Percentiles rank a stretch among this genome's conserved stretches.
phyloP scores from a whole-genome alignment of 2,113 vertebrate genomes.

The Syngnathus scovelli region DNA sequence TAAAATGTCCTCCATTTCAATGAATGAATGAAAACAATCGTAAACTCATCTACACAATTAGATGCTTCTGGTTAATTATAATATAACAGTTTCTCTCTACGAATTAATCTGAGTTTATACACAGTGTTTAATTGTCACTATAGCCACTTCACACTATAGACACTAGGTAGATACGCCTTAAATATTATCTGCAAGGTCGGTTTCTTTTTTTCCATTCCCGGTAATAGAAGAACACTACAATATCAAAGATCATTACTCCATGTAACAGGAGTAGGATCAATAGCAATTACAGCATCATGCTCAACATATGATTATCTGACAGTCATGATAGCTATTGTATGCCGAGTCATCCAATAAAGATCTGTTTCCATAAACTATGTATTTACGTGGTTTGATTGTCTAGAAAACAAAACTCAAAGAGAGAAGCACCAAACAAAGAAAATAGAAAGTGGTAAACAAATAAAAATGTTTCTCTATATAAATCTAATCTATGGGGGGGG shows the following conservation, averaged over 20 bases:
- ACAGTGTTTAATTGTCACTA: conserved; percentile 41
- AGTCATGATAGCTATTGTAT: conserved; percentile 31
- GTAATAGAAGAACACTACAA: conserved; percentile 42
- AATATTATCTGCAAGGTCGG: conserved; percentile 24
- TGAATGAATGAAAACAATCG: conserved; percentile 13
- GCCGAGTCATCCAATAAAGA: conserved; percentile 23
- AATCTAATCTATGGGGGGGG: conserved; percentile 59
- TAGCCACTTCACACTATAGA: conserved; percentile 15
- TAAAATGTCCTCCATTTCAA: background rate
- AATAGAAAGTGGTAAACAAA: conserved; percentile 60
- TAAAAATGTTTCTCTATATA: conserved; percentile 58
- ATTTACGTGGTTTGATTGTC: conserved; percentile 64
- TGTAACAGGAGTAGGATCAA: conserved; percentile 49
- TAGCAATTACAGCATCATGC: conserved; percentile 57
- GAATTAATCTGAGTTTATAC: conserved; percentile 29
- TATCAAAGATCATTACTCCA: conserved; percentile 42
- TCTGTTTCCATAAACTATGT: conserved; percentile 15
- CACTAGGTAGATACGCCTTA: conserved; percentile 9
- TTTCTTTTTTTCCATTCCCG: conserved; percentile 12
- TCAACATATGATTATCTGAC: conserved; percentile 48
- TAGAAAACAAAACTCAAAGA: conserved; percentile 56
- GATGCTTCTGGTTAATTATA: conserved; percentile 13
- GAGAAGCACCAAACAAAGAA: conserved; percentile 63
- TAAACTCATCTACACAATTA: conserved; percentile 17
- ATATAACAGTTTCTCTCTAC: conserved; percentile 1